These are phyloP conservation scores for Natrix natrix DNA, from an alignment of 2,797 vertebrate genomes.

Conservation along the genomic window DNA sequence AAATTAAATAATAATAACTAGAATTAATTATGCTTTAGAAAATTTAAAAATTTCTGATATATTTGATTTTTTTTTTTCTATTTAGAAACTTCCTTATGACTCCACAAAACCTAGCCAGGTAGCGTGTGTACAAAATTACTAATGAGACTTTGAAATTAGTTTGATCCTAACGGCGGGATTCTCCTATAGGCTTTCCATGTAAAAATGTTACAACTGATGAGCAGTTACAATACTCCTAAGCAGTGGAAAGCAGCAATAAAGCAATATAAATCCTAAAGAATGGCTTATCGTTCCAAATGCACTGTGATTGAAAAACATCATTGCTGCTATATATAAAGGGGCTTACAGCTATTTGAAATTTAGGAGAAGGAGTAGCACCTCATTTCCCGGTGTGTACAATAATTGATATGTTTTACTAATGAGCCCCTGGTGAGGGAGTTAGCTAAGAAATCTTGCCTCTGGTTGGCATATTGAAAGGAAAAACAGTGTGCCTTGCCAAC, in stretches of 20 bases:
- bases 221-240: not conserved
- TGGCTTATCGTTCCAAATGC: not conserved
- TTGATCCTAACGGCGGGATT: not conserved
- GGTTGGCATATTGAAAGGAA: not conserved
- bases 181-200: not conserved
- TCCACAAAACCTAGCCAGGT: not conserved
- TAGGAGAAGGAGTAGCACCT: not conserved
- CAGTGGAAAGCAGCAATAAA: not conserved
- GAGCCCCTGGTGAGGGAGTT: not conserved
- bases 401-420: not conserved
- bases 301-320: not conserved
- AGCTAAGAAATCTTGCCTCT: not conserved
- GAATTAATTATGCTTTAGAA: no score
- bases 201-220: not conserved
- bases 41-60: not conserved
- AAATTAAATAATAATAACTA: not conserved
- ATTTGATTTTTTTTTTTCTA: not conserved
- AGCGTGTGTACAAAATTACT: not conserved
- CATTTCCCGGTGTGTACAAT: not conserved
- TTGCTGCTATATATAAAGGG: not conserved
- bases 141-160: not conserved
- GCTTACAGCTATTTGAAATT: not conserved
- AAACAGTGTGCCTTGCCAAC: not conserved
- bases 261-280: not conserved
- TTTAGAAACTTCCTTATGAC: not conserved